Evolutionary conservation across 2,888 invertebrate genomes (phyloP), one percentile per base, ranked within the genome.

Genomic region (Drosophila pseudotakahashii): DNA sequence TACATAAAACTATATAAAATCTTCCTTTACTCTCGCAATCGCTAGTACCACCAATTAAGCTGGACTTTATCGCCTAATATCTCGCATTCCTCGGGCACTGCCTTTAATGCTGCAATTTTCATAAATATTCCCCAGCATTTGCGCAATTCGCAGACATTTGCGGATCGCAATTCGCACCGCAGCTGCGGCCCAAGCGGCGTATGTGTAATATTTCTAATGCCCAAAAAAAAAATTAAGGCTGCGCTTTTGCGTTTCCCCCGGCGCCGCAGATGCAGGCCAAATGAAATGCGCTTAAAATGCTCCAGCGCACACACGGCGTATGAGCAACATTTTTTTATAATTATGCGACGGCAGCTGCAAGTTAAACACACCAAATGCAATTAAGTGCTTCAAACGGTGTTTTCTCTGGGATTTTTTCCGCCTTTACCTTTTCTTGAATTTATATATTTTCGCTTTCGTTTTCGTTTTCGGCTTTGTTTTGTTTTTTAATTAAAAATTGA

Each of bases 311-410:
- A 45, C 75, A 59, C 32, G 63, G 66, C 84, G 81, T 76, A 81
- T 84, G 72, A 39, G 68, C 73, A 81, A 83, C 66, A 67, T 78
- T 74, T 78, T 74, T 55, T 75, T 63, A 61, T 76, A 81, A 79
- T 80, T 83, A 78, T 75, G 61, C 64, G 39, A 64, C 66, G 54
- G 59, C 67, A 69, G 60, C 79, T 64, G 73, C 60, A 69, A 60
- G 54, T 74, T 76, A 51, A 81, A 61, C 75, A 66, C 53, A 58
- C 75, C 70, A 60, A 63, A 76, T 76, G 57, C 66, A 73, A 74
- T 77, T 75, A 77, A 75, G 73, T 78, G 73, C 62, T 68, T 62
- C 37, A 62, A 54, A 69, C 70, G 47, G 58, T 64, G 55, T 68
- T 70, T 59, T 68, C 54, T 44, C n/a, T n/a, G n/a, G n/a, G n/a